Evolutionary conservation across 1,140 invertebrate species (phyloP), one percentile per base, ranked within the genome.

Genomic region (Aradophagus sp.): DNA sequence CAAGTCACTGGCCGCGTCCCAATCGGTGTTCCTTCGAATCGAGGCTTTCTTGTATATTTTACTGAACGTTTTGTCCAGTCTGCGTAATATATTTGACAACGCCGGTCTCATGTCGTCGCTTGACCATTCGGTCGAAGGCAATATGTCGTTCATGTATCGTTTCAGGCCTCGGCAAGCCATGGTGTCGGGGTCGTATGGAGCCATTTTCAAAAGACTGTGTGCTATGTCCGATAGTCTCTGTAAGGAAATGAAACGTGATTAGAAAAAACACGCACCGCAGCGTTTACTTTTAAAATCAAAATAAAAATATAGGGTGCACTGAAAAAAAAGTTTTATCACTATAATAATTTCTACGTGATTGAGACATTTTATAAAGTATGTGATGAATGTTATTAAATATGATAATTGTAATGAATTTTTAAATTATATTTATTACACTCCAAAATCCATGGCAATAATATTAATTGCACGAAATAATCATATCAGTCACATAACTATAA

Each of bases 41-140:
- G 93, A 93, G 10, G 93, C 90, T 82, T 98, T 98, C 82, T 99
- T 99, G 29, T 95, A 95, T 63, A 99, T 97, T 86, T 99, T 99
- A 19, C 91, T 90, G 78, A 99, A 99, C 0, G 98, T 96, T 85
- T 99, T 97, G 80, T 99, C 98, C 1, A 99, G 87, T 63, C 98
- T 87, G 14, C 97, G 87, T 1, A 99, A 85, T 59, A 99, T 95
- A 63, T 95, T 93, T 17, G 95, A 95, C 0, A 99, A 86, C 0
- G 97, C 93, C 11, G 97, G 96, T 72, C 95, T 86, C 80, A 99
- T 90, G 0, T 95, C 90, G 80, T 99, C 97, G 75, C 97, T 95
- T 0, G 95, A 93, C 98, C 97, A 99, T 79, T 99, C 97, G 0
- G 95, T 97, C 1, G 94, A 93, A 0, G 98, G 97, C 34, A 99